Percentiles rank a stretch among this genome's conserved stretches.
Evolutionary conservation across 1,140 invertebrate genomes (phyloP).

Genomic region (Drosophila aff.): DNA sequence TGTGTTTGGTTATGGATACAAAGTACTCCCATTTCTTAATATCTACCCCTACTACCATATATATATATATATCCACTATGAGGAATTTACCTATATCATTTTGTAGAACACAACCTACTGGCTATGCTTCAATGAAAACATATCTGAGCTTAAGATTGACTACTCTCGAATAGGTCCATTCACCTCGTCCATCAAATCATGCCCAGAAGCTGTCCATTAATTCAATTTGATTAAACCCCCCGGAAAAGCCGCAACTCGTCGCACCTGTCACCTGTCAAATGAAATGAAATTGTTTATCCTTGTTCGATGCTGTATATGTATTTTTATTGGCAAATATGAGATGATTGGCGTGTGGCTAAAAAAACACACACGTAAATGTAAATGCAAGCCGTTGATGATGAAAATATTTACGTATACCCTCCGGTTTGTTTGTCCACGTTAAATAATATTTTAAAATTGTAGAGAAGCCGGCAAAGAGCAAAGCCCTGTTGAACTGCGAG

Average conservation of each 20-base stretch:
- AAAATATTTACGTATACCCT: slow-evolving; percentile 20
- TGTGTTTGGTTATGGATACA: slow-evolving; percentile 27
- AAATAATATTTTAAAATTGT: slow-evolving; percentile 36
- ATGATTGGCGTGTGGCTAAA: slow-evolving; percentile 26
- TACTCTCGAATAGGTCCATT: slow-evolving; percentile 26
- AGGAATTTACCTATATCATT: slow-evolving; percentile 29
- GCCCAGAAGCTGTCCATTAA: slow-evolving; percentile 21
- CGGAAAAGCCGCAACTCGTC: not conserved
- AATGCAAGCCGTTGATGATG: slow-evolving; percentile 25
- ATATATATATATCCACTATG: slow-evolving; percentile 8
- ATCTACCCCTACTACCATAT: slow-evolving; percentile 1
- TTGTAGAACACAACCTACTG: slow-evolving; percentile 25
- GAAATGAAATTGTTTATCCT: slow-evolving; percentile 55
- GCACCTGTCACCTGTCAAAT: slow-evolving; percentile 38
- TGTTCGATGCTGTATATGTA: slow-evolving; percentile 23
- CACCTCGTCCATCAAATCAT: slow-evolving; percentile 36
- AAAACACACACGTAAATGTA: slow-evolving; percentile 16
- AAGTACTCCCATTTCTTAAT: slow-evolving; percentile 13
- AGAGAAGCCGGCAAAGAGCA: slow-evolving; percentile 32
- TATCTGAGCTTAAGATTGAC: slow-evolving; percentile 56
- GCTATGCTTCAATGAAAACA: slow-evolving; percentile 40
- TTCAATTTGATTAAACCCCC: slow-evolving; percentile 9
- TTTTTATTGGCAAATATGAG: slow-evolving; percentile 42
- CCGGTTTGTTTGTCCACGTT: slow-evolving; percentile 18
- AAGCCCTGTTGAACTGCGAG: slow-evolving; percentile 40